Percentiles rank a stretch among this genome's conserved stretches.
Conservation (phyloP, 1,140 invertebrate genomes). For the Bacillus rossius region DNA sequence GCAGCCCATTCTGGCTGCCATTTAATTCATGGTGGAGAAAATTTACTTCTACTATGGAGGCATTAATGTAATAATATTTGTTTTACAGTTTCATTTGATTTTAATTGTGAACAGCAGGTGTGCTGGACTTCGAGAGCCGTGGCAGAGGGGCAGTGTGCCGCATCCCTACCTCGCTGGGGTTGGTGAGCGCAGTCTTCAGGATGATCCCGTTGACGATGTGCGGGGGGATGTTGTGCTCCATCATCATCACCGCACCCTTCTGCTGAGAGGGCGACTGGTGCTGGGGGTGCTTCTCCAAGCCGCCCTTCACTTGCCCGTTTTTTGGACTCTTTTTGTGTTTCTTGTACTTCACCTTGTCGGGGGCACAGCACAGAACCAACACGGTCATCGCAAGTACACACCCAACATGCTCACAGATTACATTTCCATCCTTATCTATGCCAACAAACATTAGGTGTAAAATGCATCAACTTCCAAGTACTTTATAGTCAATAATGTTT, state of each 20-base stretch:
- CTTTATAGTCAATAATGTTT: too few relatives aligned
- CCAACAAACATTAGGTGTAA: too few relatives aligned
- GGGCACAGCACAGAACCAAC: conserved; percentile 7
- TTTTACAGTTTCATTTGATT: too few relatives aligned
- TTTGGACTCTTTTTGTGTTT: conserved; percentile 86
- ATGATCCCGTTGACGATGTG: conserved; percentile 86
- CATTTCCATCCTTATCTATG: neutral
- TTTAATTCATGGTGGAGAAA: too few relatives aligned
- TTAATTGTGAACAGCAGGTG: too few relatives aligned
- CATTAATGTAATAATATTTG: too few relatives aligned
- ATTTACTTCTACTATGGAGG: too few relatives aligned
- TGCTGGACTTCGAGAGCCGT: too few relatives aligned
- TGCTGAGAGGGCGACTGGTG: conserved; percentile 24
- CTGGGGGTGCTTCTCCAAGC: conserved; percentile 38
- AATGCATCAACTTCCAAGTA: too few relatives aligned
- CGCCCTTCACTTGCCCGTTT: conserved; percentile 48
- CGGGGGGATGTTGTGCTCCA: conserved; percentile 48
- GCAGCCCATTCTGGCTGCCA: too few relatives aligned
- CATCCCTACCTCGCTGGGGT: conserved; percentile 81
- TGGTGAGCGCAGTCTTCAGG: conserved; percentile 88
- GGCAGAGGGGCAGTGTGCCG: too few relatives aligned
- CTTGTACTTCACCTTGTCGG: conserved; percentile 85
- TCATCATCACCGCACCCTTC: conserved; percentile 36
- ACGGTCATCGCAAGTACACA: conserved; percentile 1
- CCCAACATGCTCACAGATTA: neutral